phyloP scores from a whole-genome alignment of 92 coral and sea anemone species.

The Phenganax stokvisi region DNA sequence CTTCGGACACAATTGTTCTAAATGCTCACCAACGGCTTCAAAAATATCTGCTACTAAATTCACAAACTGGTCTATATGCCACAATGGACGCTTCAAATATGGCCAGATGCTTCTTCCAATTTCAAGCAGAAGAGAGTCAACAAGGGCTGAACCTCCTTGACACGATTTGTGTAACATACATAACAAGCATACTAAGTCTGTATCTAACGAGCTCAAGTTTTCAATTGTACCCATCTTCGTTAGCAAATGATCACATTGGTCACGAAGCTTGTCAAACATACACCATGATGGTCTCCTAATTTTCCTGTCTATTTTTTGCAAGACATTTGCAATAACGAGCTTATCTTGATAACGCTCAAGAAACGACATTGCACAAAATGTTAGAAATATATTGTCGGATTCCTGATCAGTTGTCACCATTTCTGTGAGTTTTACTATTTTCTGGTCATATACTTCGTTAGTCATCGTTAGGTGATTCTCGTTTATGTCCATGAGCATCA shows the following conservation, averaged over 20 bases:
- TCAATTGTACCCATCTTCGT: conserved; percentile 28
- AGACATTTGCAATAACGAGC: not conserved
- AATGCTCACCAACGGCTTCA: conserved; percentile 6
- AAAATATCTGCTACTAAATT: conserved; percentile 23
- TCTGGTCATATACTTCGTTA: not conserved
- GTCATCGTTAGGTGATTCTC: not conserved
- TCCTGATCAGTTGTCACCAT: not conserved
- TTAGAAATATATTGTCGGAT: not conserved
- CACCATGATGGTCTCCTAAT: not conserved
- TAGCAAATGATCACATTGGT: conserved; percentile 12
- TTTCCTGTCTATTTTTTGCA: not conserved
- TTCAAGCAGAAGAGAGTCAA: conserved; percentile 6
- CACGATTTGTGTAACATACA: not conserved
- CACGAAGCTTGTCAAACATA: conserved; percentile 1
- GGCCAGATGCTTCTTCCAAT: conserved; percentile 38
- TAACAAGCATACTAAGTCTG: conserved; percentile 19
- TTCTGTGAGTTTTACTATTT: conserved; percentile 1
- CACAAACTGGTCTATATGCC: conserved; percentile 15
- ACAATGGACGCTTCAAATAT: conserved; percentile 2
- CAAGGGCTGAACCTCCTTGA: not conserved
- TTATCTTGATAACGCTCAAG: conserved; percentile 28
- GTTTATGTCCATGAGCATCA: not conserved
- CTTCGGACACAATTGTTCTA: conserved; percentile 14
- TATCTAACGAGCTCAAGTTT: conserved; percentile 27
- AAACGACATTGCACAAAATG: conserved; percentile 22